Conservation (phyloP, 2,113 vertebrate genomes). For the Poeciliopsis prolifica region DNA sequence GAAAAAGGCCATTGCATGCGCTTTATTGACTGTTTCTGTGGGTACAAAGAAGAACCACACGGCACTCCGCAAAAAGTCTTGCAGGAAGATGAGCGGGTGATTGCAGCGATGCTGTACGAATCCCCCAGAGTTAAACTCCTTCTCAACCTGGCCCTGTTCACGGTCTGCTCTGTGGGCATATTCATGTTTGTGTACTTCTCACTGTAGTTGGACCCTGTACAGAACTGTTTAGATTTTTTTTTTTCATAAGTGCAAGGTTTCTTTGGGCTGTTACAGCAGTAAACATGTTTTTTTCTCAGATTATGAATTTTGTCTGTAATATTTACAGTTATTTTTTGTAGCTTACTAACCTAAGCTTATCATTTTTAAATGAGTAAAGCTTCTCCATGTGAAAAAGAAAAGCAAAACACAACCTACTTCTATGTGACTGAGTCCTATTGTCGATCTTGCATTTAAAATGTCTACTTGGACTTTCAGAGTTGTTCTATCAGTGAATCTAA, state of each 20-base stretch:
- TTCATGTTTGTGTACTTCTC: conserved; percentile 99
- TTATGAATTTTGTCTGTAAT: conserved; percentile 73
- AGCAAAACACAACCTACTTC: conserved; percentile 1
- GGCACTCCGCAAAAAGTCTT: conserved; percentile 74
- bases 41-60: conserved; percentile 80
- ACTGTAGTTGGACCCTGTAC: conserved; percentile 75
- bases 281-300: conserved; percentile 17
- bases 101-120: conserved; percentile 92
- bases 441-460: conserved; percentile 46
- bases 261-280: conserved; percentile 40
- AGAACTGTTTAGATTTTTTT: conserved; percentile 7
- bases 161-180: conserved; percentile 90
- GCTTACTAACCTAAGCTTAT: conserved; percentile 58
- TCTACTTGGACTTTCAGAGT: conserved; percentile 46
- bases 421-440: conserved; percentile 40
- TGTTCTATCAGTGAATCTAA: conserved; percentile 51
- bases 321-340: conserved; percentile 76
- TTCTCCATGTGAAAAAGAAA: conserved; percentile 28
- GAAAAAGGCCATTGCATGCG: conserved; percentile 73
- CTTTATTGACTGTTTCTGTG: conserved; percentile 89
- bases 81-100: conserved; percentile 81
- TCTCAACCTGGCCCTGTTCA: conserved; percentile 87
- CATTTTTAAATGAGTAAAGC: conserved; percentile 55
- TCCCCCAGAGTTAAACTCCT: conserved; percentile 86
- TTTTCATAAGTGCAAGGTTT: not conserved